Evolutionary conservation across 2,797 vertebrate species (phyloP), one percentile per base, ranked within the genome.

Genomic region (Sphenopsis melanotis): DNA sequence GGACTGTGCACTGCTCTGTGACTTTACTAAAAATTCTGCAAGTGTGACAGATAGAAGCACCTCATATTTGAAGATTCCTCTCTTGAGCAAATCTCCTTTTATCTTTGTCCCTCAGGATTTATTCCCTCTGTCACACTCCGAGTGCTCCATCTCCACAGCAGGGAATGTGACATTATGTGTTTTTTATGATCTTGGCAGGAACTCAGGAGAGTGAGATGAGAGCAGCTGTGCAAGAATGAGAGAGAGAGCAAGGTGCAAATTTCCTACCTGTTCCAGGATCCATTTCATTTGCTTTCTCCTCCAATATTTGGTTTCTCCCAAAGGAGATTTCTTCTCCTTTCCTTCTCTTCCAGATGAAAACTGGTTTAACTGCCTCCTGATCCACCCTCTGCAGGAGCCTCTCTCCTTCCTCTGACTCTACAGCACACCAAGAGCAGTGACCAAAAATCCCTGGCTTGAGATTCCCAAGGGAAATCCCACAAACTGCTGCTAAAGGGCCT

Each of bases 91-190:
- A 84, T 52, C 39, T 75, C 34, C 36, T 79, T 94, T 91, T 68
- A 81, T 88, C 65, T 95, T 83, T 56, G 82, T 86, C 93, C 80
- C 82, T 78, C 57, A 71, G 82, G 69, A 92, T 92, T 94, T 94
- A 87, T 83, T 86, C 59, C 84, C 80, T 81, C 84, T 78, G 82
- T 78, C 88, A 92, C 76, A 85, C 72, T 90, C 50, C 0, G 14
- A 55, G 70, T 83, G 89, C 47, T 92, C 92, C 12, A 5, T 75
- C 84, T 87, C 79, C 53, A n/a, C 63, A 72, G 59, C 26, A 15
- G 4, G 5, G 69, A 79, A 86, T 29, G 74, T 56, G 66, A 64
- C 56, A 49, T 89, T 83, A 85, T 39, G 50, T 83, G 64, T 0
- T n/a, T 57, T 89, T 93, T 90, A 87, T 60, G 72, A 79, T 86